Percentiles rank a stretch among this genome's conserved stretches.
phyloP scores from a whole-genome alignment of 2,113 vertebrate species.

The Dendropsophus ebraccatus region DNA sequence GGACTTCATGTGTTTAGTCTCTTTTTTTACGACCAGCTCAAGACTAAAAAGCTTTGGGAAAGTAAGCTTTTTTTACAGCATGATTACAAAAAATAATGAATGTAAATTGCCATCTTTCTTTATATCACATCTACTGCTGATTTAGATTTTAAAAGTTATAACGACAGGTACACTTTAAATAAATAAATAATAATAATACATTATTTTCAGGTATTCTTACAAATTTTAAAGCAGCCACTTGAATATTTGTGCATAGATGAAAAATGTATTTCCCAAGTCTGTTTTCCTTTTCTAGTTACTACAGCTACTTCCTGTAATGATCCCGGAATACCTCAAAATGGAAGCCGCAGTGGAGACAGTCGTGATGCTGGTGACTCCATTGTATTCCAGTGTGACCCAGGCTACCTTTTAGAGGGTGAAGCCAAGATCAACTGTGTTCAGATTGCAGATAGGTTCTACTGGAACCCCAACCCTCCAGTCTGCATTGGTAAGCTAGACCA shows the following conservation, averaged over 20 bases:
- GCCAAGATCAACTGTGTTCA: conserved; percentile 91
- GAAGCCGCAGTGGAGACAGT: conserved; percentile 91
- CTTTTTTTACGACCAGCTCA: too few relatives aligned
- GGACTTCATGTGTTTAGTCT: too few relatives aligned
- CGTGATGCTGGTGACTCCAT: conserved; percentile 89
- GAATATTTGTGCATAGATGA: not conserved
- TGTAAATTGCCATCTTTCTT: too few relatives aligned
- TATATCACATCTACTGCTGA: too few relatives aligned
- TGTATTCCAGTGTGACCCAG: conserved; percentile 92
- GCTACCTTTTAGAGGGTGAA: conserved; percentile 89
- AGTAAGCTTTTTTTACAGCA: too few relatives aligned
- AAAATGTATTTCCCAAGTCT: not conserved
- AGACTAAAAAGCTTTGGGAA: too few relatives aligned
- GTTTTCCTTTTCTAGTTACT: conserved; percentile 77
- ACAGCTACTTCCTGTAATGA: conserved; percentile 98
- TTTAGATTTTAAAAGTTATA: too few relatives aligned
- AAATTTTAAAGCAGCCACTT: not conserved
- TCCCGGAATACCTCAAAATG: conserved; percentile 92
- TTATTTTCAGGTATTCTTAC: not conserved
- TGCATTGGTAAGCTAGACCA: conserved; percentile 78
- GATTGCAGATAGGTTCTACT: conserved; percentile 94
- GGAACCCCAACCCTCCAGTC: conserved; percentile 93
- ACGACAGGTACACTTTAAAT: too few relatives aligned
- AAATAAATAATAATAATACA: not conserved
- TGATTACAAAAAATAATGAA: not conserved